These are phyloP conservation scores for Cantharis rufa DNA, from an alignment of 2,888 invertebrate genomes.

Conservation along the genomic window DNA sequence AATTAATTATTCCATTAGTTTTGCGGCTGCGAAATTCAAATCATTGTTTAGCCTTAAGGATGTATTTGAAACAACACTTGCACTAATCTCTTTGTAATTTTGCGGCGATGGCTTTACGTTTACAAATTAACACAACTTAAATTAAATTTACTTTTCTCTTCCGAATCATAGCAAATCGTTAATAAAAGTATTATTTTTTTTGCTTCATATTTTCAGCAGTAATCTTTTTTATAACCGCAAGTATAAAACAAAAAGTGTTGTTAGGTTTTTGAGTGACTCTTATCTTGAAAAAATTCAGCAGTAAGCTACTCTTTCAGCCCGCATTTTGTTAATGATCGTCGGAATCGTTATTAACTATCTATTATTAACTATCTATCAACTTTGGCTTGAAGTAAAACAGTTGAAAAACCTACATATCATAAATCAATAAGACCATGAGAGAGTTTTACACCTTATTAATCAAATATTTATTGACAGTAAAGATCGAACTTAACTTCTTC, in stretches of 20 bases:
- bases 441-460: neutral
- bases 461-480: neutral
- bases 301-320: neutral
- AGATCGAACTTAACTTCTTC: neutral
- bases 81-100: neutral
- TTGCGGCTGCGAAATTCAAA: neutral
- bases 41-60: neutral
- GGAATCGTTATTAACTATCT: neutral
- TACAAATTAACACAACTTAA: neutral
- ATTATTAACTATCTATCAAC: neutral
- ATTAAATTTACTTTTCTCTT: neutral
- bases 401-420: neutral
- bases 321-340: neutral
- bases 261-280: neutral
- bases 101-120: neutral
- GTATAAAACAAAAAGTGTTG: neutral
- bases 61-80: neutral
- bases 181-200: neutral
- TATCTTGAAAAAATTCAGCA: neutral
- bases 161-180: neutral
- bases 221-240: neutral
- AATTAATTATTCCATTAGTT: conserved; percentile 1
- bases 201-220: neutral
- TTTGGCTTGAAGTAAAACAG: neutral
- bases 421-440: neutral